Conservation (phyloP, 2,113 vertebrate genomes). For the Microtus montanus region DNA sequence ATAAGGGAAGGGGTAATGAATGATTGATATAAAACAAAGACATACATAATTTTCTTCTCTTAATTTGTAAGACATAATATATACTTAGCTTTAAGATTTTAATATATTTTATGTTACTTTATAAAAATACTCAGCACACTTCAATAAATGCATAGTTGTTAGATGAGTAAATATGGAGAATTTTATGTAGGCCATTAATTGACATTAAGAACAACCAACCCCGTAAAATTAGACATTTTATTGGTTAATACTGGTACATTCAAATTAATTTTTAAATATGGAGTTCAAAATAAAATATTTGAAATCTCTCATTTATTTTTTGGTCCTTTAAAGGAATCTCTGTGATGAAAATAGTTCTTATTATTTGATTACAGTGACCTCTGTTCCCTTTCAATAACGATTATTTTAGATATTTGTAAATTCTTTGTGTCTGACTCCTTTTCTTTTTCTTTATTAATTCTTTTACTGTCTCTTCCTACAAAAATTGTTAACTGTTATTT, state of each 20-base stretch:
- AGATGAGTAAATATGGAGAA: neutral
- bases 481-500: neutral
- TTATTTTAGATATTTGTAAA: neutral
- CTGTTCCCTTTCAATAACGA: neutral
- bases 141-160: neutral
- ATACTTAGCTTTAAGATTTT: neutral
- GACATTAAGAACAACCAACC: neutral
- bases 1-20: neutral
- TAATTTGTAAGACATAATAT: neutral
- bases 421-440: neutral
- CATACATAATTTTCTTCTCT: neutral
- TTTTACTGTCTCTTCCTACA: neutral
- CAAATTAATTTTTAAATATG: neutral
- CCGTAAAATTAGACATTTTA: neutral
- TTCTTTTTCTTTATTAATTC: neutral
- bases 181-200: neutral
- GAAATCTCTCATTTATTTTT: neutral
- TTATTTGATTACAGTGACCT: neutral
- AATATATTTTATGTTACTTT: neutral
- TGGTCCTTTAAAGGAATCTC: neutral
- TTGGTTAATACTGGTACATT: neutral
- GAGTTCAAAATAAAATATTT: neutral
- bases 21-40: neutral
- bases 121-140: neutral
- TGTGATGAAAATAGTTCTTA: neutral